Base-by-base conservation (phyloP, 2,797 vertebrate species). In the Rallus crepitans region DNA sequence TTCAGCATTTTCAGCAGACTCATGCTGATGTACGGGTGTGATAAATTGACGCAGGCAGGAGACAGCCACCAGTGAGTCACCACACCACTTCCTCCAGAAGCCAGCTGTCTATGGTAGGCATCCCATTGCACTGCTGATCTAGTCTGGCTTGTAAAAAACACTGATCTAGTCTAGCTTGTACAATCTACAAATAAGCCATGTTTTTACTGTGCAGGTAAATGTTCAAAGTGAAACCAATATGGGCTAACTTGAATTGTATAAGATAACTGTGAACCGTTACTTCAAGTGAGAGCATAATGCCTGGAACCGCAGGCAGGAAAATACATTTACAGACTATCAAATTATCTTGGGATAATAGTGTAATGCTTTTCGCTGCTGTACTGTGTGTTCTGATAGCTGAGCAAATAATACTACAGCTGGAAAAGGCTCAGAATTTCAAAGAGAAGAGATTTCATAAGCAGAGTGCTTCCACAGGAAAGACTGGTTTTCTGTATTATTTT, bases 271-370 rank as follows among this genome's bases (percentile, higher is more conserved):
- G 87, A 85, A 94, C 70, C 78, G 47, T 94, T 82, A 64, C 71
- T 87, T 90, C 77, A 79, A 82, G 81, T 87, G 42, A 89, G 68
- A 93, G 40, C 61, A 48, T 87, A 92, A 82, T 93, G 55, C 73
- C 65, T 95, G 83, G 83, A 94, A 93, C 86, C 61, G 73, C 68
- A 69, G 81, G 57, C 81, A 85, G 71, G 75, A 77, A 94, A 95
- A 90, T 89, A 75, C 71, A 93, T 89, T 92, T 92, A 84, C 77
- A 65, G 78, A 71, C 73, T 89, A 93, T 89, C 86, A 96, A 87
- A 95, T 95, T 96, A 95, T 90, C 93, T 85, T 82, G 47, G 60
- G 81, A 87, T 96, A 92, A 94, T 86, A 85, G 81, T 30, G n/a
- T 84, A 82, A 94, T 78, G 75, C 68, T 92, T 94, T 95, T 82